These are phyloP conservation scores for Channallabes apus DNA, from an alignment of 2,797 vertebrate species.

Conservation along the genomic window DNA sequence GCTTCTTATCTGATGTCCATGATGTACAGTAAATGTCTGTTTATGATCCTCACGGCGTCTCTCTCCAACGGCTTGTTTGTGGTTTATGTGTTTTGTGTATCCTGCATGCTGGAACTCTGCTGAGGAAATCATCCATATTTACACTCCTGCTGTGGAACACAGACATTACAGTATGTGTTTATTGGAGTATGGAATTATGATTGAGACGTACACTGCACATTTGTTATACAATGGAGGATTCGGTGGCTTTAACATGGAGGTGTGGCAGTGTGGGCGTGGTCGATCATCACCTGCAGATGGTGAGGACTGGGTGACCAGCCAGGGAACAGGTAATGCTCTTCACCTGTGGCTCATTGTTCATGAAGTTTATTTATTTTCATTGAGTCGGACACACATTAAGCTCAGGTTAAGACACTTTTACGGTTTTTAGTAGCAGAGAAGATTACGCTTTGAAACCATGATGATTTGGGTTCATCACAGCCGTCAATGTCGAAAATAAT, in stretches of 20 bases:
- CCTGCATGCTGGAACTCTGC: not conserved
- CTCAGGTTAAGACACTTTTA: no score
- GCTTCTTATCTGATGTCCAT: not conserved
- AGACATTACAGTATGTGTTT: not conserved
- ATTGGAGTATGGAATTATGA: not conserved
- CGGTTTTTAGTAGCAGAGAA: no score
- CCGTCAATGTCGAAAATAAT: no score
- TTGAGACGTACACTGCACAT: not conserved
- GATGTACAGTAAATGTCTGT: not conserved
- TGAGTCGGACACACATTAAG: no score
- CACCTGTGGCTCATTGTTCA: no score
- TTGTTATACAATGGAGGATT: not conserved
- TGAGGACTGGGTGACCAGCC: no score
- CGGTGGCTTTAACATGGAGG: not conserved
- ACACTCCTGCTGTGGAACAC: not conserved
- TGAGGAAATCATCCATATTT: not conserved
- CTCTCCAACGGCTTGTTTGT: not conserved
- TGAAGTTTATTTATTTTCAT: no score
- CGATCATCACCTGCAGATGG: no score
- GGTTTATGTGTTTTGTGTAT: conserved; percentile 2
- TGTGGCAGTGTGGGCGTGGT: no score
- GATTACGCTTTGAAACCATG: no score
- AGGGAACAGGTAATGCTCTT: no score
- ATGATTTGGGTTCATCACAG: no score
- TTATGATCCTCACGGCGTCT: not conserved